phyloP scores from a whole-genome alignment of 2,113 vertebrate species.

The Heloderma charlesbogerti region DNA sequence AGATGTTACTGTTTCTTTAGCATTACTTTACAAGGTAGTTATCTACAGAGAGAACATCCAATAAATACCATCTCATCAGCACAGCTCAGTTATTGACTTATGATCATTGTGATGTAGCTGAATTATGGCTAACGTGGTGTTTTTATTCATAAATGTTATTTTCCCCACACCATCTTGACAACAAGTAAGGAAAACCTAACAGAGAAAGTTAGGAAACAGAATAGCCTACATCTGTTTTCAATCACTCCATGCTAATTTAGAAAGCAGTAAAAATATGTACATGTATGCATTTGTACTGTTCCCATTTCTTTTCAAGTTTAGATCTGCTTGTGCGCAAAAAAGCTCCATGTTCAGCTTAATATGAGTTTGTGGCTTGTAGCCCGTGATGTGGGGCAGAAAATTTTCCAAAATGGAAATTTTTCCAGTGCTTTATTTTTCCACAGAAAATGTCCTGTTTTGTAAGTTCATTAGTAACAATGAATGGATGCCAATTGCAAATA shows the following conservation, averaged over 20 bases:
- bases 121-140: background rate
- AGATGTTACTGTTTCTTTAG: background rate
- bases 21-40: background rate
- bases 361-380: background rate
- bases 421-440: too few species aligned
- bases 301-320: background rate
- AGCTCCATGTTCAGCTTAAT: background rate
- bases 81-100: background rate
- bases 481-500: too few species aligned
- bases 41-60: background rate
- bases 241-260: slow-evolving; percentile 5
- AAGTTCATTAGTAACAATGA: too few species aligned
- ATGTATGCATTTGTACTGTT: background rate
- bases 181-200: background rate
- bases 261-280: background rate
- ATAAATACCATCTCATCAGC: background rate
- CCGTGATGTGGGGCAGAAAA: too few species aligned
- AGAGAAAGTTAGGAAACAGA: slow-evolving; percentile 39
- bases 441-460: too few species aligned
- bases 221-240: slow-evolving; percentile 56
- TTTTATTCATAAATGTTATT: background rate
- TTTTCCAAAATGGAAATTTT: too few species aligned
- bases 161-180: slow-evolving; percentile 10
- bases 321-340: background rate
- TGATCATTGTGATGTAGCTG: background rate